Evolutionary conservation across 1,140 invertebrate genomes (phyloP).

Genomic region (Drosophila lini): DNA sequence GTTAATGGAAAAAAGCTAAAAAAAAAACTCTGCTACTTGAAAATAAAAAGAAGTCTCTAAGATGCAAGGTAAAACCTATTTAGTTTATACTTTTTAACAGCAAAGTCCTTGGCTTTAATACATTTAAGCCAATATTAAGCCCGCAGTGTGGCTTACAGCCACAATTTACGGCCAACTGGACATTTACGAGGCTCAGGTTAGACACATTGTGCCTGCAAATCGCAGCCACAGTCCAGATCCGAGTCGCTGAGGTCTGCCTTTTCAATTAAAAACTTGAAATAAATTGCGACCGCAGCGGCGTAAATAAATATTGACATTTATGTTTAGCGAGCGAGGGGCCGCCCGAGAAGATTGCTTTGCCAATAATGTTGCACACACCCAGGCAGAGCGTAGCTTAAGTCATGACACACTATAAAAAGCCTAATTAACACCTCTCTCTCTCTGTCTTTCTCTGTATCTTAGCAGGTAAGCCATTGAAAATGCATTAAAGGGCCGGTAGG

Average conservation of each 20-base stretch:
- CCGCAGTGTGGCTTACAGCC: conserved; percentile 17
- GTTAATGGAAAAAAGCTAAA: neutral
- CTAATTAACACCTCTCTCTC: conserved; percentile 72
- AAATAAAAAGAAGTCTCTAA: neutral
- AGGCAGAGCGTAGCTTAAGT: conserved; percentile 24
- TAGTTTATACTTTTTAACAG: conserved; percentile 1
- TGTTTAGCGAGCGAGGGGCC: conserved; percentile 45
- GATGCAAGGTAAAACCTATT: conserved; percentile 1
- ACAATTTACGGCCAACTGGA: conserved; percentile 60
- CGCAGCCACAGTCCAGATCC: conserved; percentile 37
- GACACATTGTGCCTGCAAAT: conserved; percentile 58
- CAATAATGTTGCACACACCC: conserved; percentile 51
- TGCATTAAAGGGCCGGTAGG: conserved; percentile 58
- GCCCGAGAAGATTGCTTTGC: conserved; percentile 33
- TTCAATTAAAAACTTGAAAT: conserved; percentile 66
- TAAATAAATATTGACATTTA: conserved; percentile 77
- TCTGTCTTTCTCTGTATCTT: neutral
- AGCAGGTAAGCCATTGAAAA: conserved; percentile 38
- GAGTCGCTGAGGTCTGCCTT: conserved; percentile 38
- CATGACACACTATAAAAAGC: conserved; percentile 62
- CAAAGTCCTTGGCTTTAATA: conserved; percentile 24
- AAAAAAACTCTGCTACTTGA: neutral
- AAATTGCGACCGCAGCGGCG: conserved; percentile 49
- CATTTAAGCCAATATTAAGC: conserved; percentile 10
- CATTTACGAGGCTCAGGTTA: conserved; percentile 66